Evolutionary conservation across 2,888 invertebrate species (phyloP).

Genomic region (Spialia ferax): DNA sequence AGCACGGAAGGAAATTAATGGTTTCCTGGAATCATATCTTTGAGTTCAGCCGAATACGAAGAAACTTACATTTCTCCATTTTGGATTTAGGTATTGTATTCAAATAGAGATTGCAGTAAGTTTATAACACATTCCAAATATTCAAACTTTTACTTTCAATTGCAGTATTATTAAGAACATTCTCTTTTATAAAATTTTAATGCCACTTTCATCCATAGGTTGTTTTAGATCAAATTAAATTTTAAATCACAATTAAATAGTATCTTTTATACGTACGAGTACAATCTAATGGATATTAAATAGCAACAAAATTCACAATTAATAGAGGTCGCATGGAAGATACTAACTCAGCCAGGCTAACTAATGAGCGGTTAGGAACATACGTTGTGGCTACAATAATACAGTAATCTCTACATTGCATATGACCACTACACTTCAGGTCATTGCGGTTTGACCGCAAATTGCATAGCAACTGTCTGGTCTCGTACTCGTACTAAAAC

Average conservation of each 20-base stretch:
- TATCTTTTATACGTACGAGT: too few species aligned
- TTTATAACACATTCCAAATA: too few species aligned
- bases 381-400: conserved; percentile 5
- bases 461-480: conserved; percentile 7
- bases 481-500: neutral
- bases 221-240: too few species aligned
- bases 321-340: neutral
- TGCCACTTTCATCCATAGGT: too few species aligned
- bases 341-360: neutral
- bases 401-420: conserved; percentile 6
- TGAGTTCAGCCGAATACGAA: neutral
- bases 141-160: too few species aligned
- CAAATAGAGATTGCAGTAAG: too few species aligned
- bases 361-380: conserved; percentile 14
- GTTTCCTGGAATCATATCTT: neutral
- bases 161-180: too few species aligned
- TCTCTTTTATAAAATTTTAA: too few species aligned
- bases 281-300: neutral
- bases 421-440: conserved; percentile 13
- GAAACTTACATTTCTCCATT: neutral
- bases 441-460: conserved; percentile 10
- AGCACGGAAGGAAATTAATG: conserved; percentile 2
- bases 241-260: too few species aligned
- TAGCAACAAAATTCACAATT: neutral
- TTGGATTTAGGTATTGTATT: too few species aligned